Evolutionary conservation across 2,113 vertebrate species (phyloP).

Genomic region (Istiophorus platypterus): DNA sequence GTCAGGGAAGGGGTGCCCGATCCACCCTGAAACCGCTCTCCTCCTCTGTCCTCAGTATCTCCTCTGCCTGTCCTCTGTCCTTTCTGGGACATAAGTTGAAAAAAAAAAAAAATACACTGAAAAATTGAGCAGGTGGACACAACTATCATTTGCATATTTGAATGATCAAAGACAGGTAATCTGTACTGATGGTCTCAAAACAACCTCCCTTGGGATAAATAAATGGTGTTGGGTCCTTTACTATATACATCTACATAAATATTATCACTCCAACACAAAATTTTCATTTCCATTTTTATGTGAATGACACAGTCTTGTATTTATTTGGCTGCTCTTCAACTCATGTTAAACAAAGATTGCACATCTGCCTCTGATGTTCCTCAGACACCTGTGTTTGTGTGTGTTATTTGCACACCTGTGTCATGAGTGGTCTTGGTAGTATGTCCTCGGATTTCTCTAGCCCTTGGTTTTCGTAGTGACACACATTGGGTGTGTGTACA

Average conservation of each 20-base stretch:
- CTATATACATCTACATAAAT: not conserved
- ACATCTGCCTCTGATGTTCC: too few relatives aligned
- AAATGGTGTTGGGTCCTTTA: not conserved
- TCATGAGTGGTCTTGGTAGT: slow-evolving; percentile 56
- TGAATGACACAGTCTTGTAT: too few relatives aligned
- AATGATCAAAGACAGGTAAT: not conserved
- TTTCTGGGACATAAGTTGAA: slow-evolving; percentile 16
- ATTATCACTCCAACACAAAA: too few relatives aligned
- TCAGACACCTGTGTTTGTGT: not conserved
- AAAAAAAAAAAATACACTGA: not conserved
- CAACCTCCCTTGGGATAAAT: not conserved
- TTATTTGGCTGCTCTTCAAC: too few relatives aligned
- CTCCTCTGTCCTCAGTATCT: not conserved
- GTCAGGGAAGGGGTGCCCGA: not conserved
- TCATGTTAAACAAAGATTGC: too few relatives aligned
- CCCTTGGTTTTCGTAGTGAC: slow-evolving; percentile 57
- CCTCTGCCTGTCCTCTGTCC: slow-evolving; percentile 16
- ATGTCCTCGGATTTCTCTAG: slow-evolving; percentile 58
- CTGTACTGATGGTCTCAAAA: not conserved
- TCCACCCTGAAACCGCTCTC: not conserved
- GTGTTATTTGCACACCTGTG: slow-evolving; percentile 53
- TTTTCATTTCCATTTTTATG: too few relatives aligned
- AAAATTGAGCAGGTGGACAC: not conserved
- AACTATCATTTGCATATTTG: not conserved
- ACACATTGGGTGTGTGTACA: slow-evolving; percentile 5